Evolutionary conservation across 2,888 invertebrate species (phyloP).

Genomic region (Petrolisthes manimaculis): DNA sequence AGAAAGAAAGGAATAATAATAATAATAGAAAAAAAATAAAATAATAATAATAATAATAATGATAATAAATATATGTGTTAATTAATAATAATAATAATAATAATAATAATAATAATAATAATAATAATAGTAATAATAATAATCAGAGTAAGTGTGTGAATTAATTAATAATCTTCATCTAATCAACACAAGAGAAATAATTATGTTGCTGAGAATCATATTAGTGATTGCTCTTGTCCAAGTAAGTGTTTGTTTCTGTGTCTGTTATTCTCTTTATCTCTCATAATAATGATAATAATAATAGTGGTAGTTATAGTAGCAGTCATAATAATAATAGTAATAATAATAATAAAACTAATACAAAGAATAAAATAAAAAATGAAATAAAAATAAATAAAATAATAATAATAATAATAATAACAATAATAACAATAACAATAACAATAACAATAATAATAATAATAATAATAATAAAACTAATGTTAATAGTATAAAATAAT

Average conservation of each 20-base stretch:
- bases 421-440: background rate
- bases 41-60: background rate
- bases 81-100: too few relatives aligned
- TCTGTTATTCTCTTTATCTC: too few relatives aligned
- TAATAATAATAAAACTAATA: background rate
- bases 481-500: too few relatives aligned
- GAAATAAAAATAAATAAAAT: background rate
- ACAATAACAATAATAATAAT: background rate
- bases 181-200: too few relatives aligned
- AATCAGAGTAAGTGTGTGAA: too few relatives aligned
- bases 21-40: background rate
- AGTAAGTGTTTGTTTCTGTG: too few relatives aligned
- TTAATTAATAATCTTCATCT: too few relatives aligned
- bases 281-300: background rate
- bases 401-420: background rate
- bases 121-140: too few relatives aligned
- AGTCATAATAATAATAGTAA: background rate
- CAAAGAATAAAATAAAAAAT: background rate
- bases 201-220: too few relatives aligned
- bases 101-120: too few relatives aligned
- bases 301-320: background rate
- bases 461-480: background rate
- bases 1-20: background rate
- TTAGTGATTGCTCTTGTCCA: too few relatives aligned
- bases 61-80: background rate